Percentiles rank a stretch among this genome's conserved stretches.
phyloP scores from a whole-genome alignment of 1,140 invertebrate genomes.

The Campoletis sonorensis region DNA sequence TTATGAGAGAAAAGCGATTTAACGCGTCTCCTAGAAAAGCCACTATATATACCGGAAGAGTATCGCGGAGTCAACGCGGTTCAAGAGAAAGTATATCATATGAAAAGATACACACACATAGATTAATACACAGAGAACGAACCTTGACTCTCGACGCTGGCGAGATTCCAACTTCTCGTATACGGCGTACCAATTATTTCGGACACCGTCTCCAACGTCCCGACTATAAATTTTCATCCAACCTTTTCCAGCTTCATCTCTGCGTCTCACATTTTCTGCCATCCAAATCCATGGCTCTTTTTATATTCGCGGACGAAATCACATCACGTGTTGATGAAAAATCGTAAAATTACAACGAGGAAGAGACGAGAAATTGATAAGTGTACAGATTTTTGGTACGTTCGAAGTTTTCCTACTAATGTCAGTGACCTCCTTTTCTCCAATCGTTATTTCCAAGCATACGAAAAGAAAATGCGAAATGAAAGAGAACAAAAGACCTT shows the following conservation, averaged over 20 bases:
- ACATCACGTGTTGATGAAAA: constrained; percentile 3
- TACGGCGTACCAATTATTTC: constrained; percentile 51
- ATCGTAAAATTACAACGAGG: background rate
- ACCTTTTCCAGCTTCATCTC: constrained; percentile 1
- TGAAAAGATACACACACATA: background rate
- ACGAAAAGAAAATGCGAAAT: too few relatives aligned
- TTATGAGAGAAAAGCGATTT: constrained; percentile 19
- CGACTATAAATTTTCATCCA: constrained; percentile 41
- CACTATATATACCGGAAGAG: background rate
- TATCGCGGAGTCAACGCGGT: constrained; percentile 7
- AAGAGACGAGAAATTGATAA: too few relatives aligned
- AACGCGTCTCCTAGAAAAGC: constrained; percentile 11
- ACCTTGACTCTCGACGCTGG: constrained; percentile 38
- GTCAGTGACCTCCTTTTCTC: too few relatives aligned
- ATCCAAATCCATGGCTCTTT: background rate
- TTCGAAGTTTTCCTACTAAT: too few relatives aligned
- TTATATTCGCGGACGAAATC: constrained; percentile 8
- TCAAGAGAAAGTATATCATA: constrained; percentile 6
- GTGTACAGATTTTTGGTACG: background rate
- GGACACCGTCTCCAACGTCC: constrained; percentile 38
- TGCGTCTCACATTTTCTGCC: background rate
- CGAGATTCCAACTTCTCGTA: constrained; percentile 48
- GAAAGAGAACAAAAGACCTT: too few relatives aligned
- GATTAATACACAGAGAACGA: constrained; percentile 1
- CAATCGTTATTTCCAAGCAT: too few relatives aligned